Conservation (phyloP, 2,113 vertebrate genomes). For the Myrmecophaga tridactyla region DNA sequence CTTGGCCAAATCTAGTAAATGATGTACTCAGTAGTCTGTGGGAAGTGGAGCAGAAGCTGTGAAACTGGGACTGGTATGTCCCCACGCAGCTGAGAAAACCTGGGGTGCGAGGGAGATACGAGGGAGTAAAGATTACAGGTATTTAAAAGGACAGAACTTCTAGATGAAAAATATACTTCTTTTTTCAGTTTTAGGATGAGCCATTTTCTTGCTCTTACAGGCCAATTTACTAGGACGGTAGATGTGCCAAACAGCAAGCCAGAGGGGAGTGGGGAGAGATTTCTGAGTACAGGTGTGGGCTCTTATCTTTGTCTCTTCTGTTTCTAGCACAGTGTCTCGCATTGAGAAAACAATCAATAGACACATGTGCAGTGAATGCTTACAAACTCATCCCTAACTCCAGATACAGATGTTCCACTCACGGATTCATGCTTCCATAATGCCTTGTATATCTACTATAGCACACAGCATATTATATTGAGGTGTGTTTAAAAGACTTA, state of each 20-base stretch:
- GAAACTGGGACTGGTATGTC: background rate
- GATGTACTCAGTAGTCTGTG: no score
- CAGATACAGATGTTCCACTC: background rate
- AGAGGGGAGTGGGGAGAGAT: no score
- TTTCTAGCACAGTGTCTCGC: background rate
- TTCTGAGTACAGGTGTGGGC: background rate
- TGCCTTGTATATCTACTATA: background rate
- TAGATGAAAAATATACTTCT: background rate
- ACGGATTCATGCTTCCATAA: background rate
- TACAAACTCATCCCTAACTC: background rate
- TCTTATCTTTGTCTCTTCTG: background rate
- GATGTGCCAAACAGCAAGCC: background rate
- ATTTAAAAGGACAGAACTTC: background rate
- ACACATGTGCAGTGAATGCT: no score
- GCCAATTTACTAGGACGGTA: background rate
- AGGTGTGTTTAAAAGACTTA: background rate
- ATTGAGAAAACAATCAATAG: fast-evolving
- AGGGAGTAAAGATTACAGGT: background rate
- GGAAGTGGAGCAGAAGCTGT: background rate
- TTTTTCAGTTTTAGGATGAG: background rate
- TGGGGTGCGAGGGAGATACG: background rate
- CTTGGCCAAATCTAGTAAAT: no score
- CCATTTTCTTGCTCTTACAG: background rate
- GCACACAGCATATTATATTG: no score
- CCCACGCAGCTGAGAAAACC: background rate